phyloP scores from a whole-genome alignment of 2,797 vertebrate genomes.

The Bryconaethiops microstoma region DNA sequence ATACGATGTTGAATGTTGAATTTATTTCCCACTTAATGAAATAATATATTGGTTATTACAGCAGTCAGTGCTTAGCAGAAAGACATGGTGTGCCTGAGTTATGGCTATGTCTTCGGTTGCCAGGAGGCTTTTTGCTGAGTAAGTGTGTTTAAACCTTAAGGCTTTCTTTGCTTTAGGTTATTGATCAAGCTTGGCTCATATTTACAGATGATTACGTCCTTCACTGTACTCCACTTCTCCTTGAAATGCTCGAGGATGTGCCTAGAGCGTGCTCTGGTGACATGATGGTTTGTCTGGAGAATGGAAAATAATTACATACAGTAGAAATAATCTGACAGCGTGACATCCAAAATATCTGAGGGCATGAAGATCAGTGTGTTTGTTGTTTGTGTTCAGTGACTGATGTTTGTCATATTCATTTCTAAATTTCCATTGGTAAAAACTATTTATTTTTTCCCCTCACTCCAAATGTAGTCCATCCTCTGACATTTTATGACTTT shows the following conservation, averaged over 20 bases:
- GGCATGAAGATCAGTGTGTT: background rate
- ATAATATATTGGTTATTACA: background rate
- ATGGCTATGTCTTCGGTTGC: slow-evolving; percentile 10
- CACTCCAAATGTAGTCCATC: background rate
- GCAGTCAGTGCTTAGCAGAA: slow-evolving; percentile 1
- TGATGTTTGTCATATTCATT: background rate
- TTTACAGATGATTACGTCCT: slow-evolving; percentile 61
- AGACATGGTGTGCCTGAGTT: slow-evolving; percentile 8
- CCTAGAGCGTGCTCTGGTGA: slow-evolving; percentile 8
- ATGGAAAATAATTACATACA: slow-evolving; percentile 9
- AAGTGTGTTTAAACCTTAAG: slow-evolving; percentile 67
- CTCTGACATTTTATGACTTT: no score
- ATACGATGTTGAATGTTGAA: no score
- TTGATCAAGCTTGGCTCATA: slow-evolving; percentile 70
- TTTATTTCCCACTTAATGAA: background rate
- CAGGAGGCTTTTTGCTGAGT: slow-evolving; percentile 60
- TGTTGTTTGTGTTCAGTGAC: background rate
- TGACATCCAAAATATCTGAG: slow-evolving; percentile 8
- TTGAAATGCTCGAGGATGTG: slow-evolving; percentile 6
- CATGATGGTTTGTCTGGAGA: slow-evolving; percentile 15
- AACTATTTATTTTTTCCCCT: background rate
- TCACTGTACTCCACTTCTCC: slow-evolving; percentile 41
- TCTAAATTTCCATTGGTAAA: background rate
- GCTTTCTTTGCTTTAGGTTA: slow-evolving; percentile 65
- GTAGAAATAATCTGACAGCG: background rate